Conservation (phyloP, 2,113 vertebrate genomes). For the Tragelaphus imberbis region DNA sequence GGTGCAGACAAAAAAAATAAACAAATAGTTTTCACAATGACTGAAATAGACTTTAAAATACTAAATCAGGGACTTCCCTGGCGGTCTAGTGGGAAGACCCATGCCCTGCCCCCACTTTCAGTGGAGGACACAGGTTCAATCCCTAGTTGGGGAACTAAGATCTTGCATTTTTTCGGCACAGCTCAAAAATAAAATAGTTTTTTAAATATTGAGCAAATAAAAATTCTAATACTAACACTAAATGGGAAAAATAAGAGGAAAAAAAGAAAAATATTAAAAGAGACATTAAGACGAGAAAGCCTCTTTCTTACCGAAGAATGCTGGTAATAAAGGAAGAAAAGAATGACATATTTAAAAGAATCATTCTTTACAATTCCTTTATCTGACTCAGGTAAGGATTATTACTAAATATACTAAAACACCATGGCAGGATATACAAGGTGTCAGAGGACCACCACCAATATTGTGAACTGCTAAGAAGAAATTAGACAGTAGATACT, state of each 20-base stretch:
- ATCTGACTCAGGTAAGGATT: background rate
- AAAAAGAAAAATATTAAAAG: background rate
- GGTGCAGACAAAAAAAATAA: background rate
- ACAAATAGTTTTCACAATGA: background rate
- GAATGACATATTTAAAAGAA: background rate
- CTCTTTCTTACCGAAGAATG: background rate
- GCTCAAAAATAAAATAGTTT: background rate
- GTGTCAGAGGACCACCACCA: background rate
- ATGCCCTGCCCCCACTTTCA: background rate
- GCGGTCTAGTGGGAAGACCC: background rate
- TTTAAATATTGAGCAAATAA: background rate
- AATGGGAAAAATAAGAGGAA: background rate
- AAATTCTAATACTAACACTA: background rate
- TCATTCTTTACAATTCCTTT: background rate
- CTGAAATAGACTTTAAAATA: background rate
- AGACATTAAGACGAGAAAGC: background rate
- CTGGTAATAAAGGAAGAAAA: background rate
- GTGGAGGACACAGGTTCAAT: background rate
- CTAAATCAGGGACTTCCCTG: background rate
- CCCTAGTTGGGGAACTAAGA: background rate
- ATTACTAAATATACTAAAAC: background rate
- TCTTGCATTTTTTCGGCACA: background rate
- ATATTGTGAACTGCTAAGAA: background rate
- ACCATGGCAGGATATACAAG: background rate
- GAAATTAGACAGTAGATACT: background rate